phyloP scores from a whole-genome alignment of 92 coral and sea anemone genomes.

The Virgularia gustaviana region DNA sequence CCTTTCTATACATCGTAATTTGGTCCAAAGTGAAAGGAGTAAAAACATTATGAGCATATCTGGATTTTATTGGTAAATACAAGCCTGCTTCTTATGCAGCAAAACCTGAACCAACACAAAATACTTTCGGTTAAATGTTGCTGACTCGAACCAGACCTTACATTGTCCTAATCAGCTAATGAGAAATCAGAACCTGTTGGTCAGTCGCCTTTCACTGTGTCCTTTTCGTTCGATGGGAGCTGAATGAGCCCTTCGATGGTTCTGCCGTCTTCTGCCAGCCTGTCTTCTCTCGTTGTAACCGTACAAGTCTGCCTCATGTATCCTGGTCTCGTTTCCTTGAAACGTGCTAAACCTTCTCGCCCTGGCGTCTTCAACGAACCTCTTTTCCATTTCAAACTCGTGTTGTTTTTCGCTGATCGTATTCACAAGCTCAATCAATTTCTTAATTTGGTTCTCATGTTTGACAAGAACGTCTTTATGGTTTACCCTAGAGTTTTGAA shows the following conservation, averaged over 20 bases:
- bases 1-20: too few species aligned
- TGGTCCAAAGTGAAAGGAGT: too few species aligned
- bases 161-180: not conserved
- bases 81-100: too few species aligned
- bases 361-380: not conserved
- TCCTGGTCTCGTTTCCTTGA: constrained; percentile 3
- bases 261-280: not conserved
- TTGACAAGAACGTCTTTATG: constrained; percentile 28
- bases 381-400: constrained; percentile 15
- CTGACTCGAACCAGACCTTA: too few species aligned
- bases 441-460: constrained; percentile 26
- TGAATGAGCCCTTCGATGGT: constrained; percentile 14
- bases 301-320: constrained; percentile 6
- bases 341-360: constrained; percentile 27
- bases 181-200: not conserved
- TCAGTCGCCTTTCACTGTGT: not conserved
- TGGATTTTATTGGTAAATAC: too few species aligned
- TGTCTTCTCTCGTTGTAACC: not conserved
- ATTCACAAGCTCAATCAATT: constrained; percentile 32
- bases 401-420: constrained; percentile 18
- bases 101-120: too few species aligned
- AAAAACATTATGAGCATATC: too few species aligned
- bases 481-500: constrained; percentile 33
- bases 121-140: too few species aligned
- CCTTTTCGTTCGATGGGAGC: constrained; percentile 1